Conservation (phyloP, 2,113 vertebrate species). For the Crotalus tigris region DNA sequence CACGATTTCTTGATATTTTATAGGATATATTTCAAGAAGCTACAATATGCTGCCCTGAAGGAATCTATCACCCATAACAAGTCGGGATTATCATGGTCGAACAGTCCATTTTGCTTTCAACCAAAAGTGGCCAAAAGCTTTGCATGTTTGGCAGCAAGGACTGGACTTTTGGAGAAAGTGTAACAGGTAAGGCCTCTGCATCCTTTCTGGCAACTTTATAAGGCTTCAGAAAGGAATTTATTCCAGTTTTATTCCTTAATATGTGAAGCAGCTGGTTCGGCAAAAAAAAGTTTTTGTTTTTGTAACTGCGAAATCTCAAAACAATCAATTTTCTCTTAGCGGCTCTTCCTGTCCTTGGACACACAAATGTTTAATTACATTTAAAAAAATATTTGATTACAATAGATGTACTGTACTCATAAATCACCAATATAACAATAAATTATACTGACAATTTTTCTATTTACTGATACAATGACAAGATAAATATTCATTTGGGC, state of each 20-base stretch:
- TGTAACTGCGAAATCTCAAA: constrained; percentile 15
- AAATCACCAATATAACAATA: background rate
- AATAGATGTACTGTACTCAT: background rate
- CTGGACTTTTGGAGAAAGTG: constrained; percentile 61
- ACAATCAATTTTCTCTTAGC: constrained; percentile 20
- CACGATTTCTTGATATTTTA: constrained; percentile 47
- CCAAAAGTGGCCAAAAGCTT: constrained; percentile 54
- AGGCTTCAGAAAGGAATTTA: constrained; percentile 9
- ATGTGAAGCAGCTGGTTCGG: background rate
- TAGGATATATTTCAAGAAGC: constrained; percentile 60
- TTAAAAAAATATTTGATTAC: constrained; percentile 3
- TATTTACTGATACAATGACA: constrained; percentile 22
- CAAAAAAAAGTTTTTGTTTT: constrained; percentile 28
- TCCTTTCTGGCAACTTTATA: constrained; percentile 15
- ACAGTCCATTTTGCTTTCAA: constrained; percentile 63
- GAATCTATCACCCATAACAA: constrained; percentile 60
- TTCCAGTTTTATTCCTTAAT: constrained; percentile 36
- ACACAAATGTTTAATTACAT: constrained; percentile 14
- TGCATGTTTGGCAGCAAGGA: constrained; percentile 49
- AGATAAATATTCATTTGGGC: constrained; percentile 27
- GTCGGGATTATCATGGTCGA: constrained; percentile 67
- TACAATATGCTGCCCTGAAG: constrained; percentile 59
- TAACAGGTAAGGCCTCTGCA: constrained; percentile 62
- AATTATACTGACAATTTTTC: background rate
- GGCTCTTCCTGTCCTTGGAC: background rate